A percentile compares a stretch with the other conserved stretches of the same genome.
phyloP scores from a whole-genome alignment of 92 coral and sea anemone genomes.

The Muricea muricata region DNA sequence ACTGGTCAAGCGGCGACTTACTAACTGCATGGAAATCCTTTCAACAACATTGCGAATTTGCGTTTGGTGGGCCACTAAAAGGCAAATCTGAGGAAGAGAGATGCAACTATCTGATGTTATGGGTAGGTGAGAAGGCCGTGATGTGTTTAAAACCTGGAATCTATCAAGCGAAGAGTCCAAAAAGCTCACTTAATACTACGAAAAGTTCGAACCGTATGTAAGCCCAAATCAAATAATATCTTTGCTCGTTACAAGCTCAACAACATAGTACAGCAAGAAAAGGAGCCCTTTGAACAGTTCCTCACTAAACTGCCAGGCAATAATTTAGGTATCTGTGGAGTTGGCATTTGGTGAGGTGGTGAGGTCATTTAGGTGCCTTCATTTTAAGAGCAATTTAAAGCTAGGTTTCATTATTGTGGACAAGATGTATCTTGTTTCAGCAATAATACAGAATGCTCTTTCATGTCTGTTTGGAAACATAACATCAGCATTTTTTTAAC shows the following conservation, averaged over 20 bases:
- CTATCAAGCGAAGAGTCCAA: slow-evolving; percentile 53
- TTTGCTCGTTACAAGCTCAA: slow-evolving; percentile 67
- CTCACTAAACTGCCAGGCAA: slow-evolving; percentile 52
- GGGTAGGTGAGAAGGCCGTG: slow-evolving; percentile 65
- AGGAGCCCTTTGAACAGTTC: slow-evolving; percentile 65
- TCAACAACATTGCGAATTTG: slow-evolving; percentile 63
- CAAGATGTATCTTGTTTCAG: neutral
- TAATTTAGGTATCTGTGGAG: neutral
- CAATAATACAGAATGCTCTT: neutral
- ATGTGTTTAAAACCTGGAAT: slow-evolving; percentile 63
- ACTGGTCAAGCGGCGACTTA: slow-evolving; percentile 52
- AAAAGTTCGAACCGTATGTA: no score
- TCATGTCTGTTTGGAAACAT: neutral
- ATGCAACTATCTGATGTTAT: no score
- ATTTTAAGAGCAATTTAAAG: slow-evolving; percentile 5
- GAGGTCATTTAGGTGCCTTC: neutral
- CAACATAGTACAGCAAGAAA: slow-evolving; percentile 42
- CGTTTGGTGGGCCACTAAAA: no score
- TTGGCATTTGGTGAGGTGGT: slow-evolving; percentile 6
- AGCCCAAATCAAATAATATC: no score
- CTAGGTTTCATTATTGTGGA: neutral
- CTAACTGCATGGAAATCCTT: slow-evolving; percentile 54
- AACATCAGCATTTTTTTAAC: neutral
- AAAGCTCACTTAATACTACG: neutral
- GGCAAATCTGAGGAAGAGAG: no score